phyloP scores from a whole-genome alignment of 2,888 invertebrate species.

The Anorthoa munda region DNA sequence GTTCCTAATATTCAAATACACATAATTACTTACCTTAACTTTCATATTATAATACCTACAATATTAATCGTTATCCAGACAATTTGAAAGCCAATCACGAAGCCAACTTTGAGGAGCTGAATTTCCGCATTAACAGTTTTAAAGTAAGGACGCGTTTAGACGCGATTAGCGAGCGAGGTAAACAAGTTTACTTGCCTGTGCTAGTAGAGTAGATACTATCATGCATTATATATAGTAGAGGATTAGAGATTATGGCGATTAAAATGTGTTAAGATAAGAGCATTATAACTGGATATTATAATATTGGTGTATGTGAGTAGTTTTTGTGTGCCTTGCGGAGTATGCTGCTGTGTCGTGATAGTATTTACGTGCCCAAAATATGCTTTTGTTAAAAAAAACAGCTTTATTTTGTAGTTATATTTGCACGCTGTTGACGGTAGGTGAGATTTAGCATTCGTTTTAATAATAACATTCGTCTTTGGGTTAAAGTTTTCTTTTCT shows the following conservation, averaged over 20 bases:
- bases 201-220: not conserved
- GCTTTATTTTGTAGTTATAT: too few species aligned
- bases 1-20: slow-evolving; percentile 11
- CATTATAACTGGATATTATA: not conserved
- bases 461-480: too few species aligned
- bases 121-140: slow-evolving; percentile 59
- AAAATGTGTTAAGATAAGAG: not conserved
- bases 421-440: too few species aligned
- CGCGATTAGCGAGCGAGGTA: slow-evolving; percentile 13
- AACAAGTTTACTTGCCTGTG: slow-evolving; percentile 22
- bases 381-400: too few species aligned
- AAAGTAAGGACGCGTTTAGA: slow-evolving; percentile 43
- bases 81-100: slow-evolving; percentile 64
- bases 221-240: not conserved
- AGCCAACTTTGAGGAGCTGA: slow-evolving; percentile 50
- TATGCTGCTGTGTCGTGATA: too few species aligned
- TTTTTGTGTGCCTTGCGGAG: too few species aligned
- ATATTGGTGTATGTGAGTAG: too few species aligned
- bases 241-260: not conserved
- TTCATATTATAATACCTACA: slow-evolving; percentile 11
- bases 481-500: too few species aligned
- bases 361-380: too few species aligned
- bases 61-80: slow-evolving; percentile 39
- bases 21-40: not conserved
- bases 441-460: too few species aligned